Evolutionary conservation across 64 coral and sea anemone genomes (phyloP).

Genomic region (Dendronephthya gigantea): DNA sequence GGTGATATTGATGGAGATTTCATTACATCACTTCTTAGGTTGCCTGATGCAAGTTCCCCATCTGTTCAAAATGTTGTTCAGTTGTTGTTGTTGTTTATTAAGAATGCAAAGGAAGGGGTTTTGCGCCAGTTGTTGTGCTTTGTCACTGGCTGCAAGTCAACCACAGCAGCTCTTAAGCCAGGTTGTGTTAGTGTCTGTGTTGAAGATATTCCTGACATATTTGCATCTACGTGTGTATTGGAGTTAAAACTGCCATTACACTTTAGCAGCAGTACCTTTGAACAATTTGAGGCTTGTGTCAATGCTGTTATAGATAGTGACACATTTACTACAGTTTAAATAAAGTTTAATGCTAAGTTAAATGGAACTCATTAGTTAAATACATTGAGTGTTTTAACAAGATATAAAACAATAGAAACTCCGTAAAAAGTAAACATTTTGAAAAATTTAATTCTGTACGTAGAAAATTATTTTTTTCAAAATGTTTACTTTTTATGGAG

Average conservation of each 20-base stretch:
- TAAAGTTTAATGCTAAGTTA: no score
- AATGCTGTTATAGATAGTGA: background rate
- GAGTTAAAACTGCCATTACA: background rate
- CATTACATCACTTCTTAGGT: background rate
- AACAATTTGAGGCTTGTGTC: background rate
- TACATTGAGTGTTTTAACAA: no score
- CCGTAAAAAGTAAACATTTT: no score
- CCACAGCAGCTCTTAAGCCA: constrained; percentile 30
- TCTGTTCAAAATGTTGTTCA: constrained; percentile 21
- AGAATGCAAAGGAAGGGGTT: constrained; percentile 30
- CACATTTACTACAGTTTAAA: background rate
- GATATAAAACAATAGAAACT: no score
- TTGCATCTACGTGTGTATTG: constrained; percentile 1
- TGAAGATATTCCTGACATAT: background rate
- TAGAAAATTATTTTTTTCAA: no score
- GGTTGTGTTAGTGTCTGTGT: constrained; percentile 26
- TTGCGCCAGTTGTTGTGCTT: constrained; percentile 33
- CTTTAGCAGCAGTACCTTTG: background rate
- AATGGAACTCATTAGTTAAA: no score
- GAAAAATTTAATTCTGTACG: no score
- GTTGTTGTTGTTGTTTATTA: constrained; percentile 31
- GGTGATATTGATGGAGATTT: constrained; percentile 21
- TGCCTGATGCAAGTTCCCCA: constrained; percentile 9
- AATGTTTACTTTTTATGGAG: no score
- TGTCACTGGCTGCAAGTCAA: constrained; percentile 38